A percentile compares a stretch with the other conserved stretches of the same genome.
Conservation (phyloP, 2,797 vertebrate genomes). For the Harpagifer antarcticus region DNA sequence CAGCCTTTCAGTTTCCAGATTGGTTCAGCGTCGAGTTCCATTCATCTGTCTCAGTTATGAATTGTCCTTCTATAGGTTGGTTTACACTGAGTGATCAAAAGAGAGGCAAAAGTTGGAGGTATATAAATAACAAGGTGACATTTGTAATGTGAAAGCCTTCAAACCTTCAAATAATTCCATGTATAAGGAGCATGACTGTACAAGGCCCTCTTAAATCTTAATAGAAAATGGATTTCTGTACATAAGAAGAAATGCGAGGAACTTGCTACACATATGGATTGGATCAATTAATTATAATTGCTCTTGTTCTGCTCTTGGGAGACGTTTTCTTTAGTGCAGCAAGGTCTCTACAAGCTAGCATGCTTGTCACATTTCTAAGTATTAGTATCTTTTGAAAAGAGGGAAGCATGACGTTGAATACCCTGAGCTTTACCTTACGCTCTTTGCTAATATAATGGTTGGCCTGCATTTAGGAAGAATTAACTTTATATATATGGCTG, state of each 20-base stretch:
- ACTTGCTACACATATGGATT: too few relatives aligned
- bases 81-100: not conserved
- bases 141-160: too few relatives aligned
- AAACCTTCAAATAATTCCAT: too few relatives aligned
- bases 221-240: too few relatives aligned
- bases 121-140: too few relatives aligned
- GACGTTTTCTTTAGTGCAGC: not conserved
- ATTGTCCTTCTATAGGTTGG: not conserved
- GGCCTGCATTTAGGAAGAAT: not conserved
- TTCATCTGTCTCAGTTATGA: not conserved
- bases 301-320: not conserved
- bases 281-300: not conserved
- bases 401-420: too few relatives aligned
- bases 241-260: too few relatives aligned
- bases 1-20: not conserved
- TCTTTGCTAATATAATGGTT: not conserved
- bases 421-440: not conserved
- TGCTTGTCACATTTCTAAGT: not conserved
- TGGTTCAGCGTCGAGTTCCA: conserved; percentile 29
- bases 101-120: too few relatives aligned
- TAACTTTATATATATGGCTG: too few relatives aligned
- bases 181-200: too few relatives aligned
- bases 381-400: not conserved
- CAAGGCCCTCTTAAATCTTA: too few relatives aligned
- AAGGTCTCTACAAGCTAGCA: not conserved